Evolutionary conservation across 2,113 vertebrate species (phyloP), one percentile per base, ranked within the genome.

Genomic region (Callaeas wilsoni): DNA sequence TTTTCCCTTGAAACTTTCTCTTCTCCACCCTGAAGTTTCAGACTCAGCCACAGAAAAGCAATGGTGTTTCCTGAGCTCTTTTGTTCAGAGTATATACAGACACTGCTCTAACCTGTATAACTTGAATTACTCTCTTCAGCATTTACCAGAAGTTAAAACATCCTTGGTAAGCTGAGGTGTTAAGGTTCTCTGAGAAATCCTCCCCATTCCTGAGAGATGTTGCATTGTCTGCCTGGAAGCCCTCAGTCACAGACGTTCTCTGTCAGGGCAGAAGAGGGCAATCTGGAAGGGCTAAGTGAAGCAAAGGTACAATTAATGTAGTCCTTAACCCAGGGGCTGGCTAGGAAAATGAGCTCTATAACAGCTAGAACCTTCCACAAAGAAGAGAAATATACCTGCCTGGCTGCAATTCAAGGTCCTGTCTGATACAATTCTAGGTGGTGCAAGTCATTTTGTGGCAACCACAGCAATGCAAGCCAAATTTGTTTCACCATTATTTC

Each of bases 351-450:
- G 33, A 93, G 74, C 78, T 89, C 60, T 67, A 1, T 52, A 88
- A 53, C 74, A 95, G 91, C 87, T 94, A 94, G 93, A 95, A 95
- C 67, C 93, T 86, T 91, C 47, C 73, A 68, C 52, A 89, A 90
- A 67, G 55, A 85, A 84, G 26, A 93, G 77, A 75, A 79, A 77
- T 94, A 49, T 56, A 96, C 93, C 84, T 84, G 63, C 49, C 77
- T 70, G 97, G 75, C 57, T 89, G 79, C 79, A 95, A 37, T 67
- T 94, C 90, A 84, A 82, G 77, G 90, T 80, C 79, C 91, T 89
- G 91, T 27, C 50, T 85, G 59, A 62, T 26, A 70, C 63, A 81
- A 70, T 64, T 90, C 75, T 79, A 85, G 64, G 87, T 13, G 37
- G 69, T 4, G 3, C 73, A 85, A 89, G 70, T 91, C 10, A 77